These are phyloP conservation scores for Drosophila arawakana DNA, from an alignment of 1,140 invertebrate species.

Conservation along the genomic window DNA sequence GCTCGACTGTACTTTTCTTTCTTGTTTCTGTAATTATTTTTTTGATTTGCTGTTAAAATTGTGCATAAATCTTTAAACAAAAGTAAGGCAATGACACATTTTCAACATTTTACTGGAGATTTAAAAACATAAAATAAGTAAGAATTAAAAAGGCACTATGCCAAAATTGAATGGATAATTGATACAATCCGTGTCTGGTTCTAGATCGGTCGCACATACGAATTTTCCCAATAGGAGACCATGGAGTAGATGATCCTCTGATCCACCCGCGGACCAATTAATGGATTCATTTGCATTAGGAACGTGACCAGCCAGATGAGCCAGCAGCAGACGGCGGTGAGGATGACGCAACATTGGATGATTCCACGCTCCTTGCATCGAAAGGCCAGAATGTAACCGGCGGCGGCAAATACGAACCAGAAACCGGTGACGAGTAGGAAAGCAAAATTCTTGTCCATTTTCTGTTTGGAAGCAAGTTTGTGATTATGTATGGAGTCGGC, in stretches of 20 bases:
- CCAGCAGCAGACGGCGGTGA: constrained; percentile 61
- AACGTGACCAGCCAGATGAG: constrained; percentile 61
- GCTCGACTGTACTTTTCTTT: too few relatives aligned
- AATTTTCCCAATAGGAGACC: constrained; percentile 57
- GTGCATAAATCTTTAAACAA: background rate
- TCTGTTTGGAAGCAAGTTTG: background rate
- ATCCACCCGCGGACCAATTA: constrained; percentile 45
- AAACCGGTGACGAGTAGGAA: constrained; percentile 20
- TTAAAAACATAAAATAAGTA: background rate
- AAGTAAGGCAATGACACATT: background rate
- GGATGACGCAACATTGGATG: constrained; percentile 50
- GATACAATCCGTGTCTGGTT: background rate
- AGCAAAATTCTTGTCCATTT: constrained; percentile 47
- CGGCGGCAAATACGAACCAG: constrained; percentile 40
- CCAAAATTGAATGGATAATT: background rate
- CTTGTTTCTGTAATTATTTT: too few relatives aligned
- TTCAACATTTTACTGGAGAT: constrained; percentile 8
- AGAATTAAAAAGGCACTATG: background rate
- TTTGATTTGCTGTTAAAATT: too few relatives aligned
- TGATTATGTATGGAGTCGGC: background rate
- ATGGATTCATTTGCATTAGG: constrained; percentile 66
- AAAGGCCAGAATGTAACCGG: constrained; percentile 25
- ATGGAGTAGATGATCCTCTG: constrained; percentile 45
- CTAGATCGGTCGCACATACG: constrained; percentile 21
- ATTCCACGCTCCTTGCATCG: constrained; percentile 38